These are phyloP conservation scores for Brachyrhaphis roseni DNA, from an alignment of 2,797 vertebrate species.

Conservation along the genomic window DNA sequence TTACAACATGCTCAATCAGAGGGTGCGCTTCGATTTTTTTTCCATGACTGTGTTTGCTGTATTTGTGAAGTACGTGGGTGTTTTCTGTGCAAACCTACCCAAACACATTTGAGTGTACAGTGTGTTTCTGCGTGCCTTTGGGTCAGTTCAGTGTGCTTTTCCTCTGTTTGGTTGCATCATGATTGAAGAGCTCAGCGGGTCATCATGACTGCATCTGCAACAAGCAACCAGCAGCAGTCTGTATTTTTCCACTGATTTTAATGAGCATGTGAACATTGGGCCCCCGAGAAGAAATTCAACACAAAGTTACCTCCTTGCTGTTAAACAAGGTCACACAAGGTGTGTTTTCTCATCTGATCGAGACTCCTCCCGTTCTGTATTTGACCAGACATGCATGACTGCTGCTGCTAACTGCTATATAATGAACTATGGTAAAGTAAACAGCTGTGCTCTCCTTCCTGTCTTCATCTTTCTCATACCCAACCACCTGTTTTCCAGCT, in stretches of 20 bases:
- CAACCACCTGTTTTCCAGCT: background rate
- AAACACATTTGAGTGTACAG: background rate
- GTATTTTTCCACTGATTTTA: constrained; percentile 72
- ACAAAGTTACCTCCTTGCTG: constrained; percentile 10
- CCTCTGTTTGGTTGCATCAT: constrained; percentile 54
- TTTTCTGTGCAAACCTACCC: background rate
- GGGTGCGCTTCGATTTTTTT: background rate
- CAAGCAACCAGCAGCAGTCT: constrained; percentile 51
- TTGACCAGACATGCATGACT: constrained; percentile 14
- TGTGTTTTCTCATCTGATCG: constrained; percentile 10
- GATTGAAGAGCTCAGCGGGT: constrained; percentile 55
- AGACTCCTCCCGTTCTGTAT: constrained; percentile 23
- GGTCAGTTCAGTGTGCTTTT: constrained; percentile 21
- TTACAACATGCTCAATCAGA: background rate
- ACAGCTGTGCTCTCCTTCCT: background rate
- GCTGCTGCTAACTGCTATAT: background rate
- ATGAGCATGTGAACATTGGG: constrained; percentile 25
- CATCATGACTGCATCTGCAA: constrained; percentile 41
- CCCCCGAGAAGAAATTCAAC: constrained; percentile 22
- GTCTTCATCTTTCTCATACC: background rate
- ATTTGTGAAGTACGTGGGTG: background rate
- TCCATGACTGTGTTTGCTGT: background rate
- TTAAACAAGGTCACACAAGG: constrained; percentile 25
- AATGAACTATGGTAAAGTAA: constrained; percentile 3
- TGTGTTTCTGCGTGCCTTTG: constrained; percentile 11